Conservation (phyloP, 1,140 invertebrate species). For the Polypedilum pembai region DNA sequence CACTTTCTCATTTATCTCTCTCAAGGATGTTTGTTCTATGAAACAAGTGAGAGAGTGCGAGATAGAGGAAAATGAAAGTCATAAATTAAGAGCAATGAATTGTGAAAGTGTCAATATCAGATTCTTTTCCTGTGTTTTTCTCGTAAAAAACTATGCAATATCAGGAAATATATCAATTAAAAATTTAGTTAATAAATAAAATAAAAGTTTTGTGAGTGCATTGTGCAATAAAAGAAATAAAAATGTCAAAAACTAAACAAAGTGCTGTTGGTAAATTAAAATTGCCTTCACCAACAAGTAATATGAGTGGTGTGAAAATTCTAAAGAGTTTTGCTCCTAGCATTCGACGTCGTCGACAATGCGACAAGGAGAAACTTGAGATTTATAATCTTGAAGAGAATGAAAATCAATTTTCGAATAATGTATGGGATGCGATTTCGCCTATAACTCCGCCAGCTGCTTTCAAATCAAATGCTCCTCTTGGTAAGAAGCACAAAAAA, state of each 20-base stretch:
- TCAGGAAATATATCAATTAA: no score
- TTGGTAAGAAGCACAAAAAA: slow-evolving; percentile 34
- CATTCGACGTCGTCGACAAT: slow-evolving; percentile 51
- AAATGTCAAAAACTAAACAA: slow-evolving; percentile 21
- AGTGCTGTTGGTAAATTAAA: slow-evolving; percentile 3
- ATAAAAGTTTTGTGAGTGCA: background rate
- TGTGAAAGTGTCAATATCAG: no score
- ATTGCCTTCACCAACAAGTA: background rate
- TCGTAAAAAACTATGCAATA: no score
- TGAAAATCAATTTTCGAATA: slow-evolving; percentile 46
- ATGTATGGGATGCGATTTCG: slow-evolving; percentile 48
- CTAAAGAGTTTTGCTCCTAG: slow-evolving; percentile 60
- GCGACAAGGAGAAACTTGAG: slow-evolving; percentile 53
- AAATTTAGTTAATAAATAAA: no score
- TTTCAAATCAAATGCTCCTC: slow-evolving; percentile 41
- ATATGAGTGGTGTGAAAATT: slow-evolving; percentile 53
- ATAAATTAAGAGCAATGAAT: no score
- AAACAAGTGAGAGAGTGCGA: no score
- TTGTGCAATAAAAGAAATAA: background rate
- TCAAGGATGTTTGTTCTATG: no score
- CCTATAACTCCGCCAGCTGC: slow-evolving; percentile 61
- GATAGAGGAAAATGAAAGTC: no score
- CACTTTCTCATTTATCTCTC: no score
- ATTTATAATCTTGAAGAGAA: slow-evolving; percentile 48
- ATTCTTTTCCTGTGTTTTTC: no score